Evolutionary conservation across 2,113 vertebrate genomes (phyloP).

Genomic region (Catagonus wagneri): DNA sequence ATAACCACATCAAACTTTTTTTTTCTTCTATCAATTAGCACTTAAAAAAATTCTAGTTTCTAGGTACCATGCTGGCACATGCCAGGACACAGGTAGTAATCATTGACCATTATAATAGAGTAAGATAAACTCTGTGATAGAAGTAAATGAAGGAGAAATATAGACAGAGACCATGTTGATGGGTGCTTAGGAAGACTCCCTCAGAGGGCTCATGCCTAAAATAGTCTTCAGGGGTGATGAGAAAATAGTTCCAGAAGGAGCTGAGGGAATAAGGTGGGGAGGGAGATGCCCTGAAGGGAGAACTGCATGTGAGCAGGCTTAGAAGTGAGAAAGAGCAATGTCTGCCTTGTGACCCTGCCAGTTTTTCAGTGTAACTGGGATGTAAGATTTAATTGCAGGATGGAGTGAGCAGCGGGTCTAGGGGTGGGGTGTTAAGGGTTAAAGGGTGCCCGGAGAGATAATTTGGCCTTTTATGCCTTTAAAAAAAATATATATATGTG

Average conservation of each 20-base stretch:
- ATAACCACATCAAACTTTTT: constrained; percentile 20
- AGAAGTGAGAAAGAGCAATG: background rate
- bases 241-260: background rate
- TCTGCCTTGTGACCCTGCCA: background rate
- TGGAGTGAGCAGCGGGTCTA: background rate
- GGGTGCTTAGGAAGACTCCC: background rate
- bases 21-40: background rate
- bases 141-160: background rate
- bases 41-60: constrained; percentile 42
- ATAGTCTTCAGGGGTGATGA: background rate
- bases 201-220: background rate
- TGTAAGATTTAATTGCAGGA: background rate
- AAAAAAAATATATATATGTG: background rate
- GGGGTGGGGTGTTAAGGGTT: background rate
- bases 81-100: background rate
- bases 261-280: background rate
- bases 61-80: background rate
- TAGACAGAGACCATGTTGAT: background rate
- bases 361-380: background rate
- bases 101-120: background rate
- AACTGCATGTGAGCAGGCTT: background rate
- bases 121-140: background rate
- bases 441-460: background rate
- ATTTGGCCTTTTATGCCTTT: constrained; percentile 23
- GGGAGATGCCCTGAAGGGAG: background rate